A percentile compares a stretch with the other conserved stretches of the same genome.
phyloP scores from a whole-genome alignment of 2,797 vertebrate species.

The Semaprochilodus insignis region DNA sequence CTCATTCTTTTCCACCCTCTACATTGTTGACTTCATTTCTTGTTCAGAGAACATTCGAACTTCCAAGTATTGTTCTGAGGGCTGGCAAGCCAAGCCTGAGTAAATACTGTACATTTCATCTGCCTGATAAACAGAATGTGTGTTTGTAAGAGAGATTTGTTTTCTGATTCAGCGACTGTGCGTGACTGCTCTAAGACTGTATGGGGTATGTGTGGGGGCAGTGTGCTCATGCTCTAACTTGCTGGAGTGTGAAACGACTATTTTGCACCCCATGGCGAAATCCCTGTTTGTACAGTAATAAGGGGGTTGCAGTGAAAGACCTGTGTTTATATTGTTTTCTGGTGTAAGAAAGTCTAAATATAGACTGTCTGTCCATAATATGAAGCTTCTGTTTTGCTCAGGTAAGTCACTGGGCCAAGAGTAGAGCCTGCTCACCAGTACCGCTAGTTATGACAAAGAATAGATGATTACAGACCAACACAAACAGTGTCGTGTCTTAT shows the following conservation, averaged over 20 bases:
- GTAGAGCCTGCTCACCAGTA: conserved; percentile 14
- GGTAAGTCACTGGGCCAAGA: background rate
- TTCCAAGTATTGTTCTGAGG: conserved; percentile 42
- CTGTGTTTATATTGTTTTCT: conserved; percentile 56
- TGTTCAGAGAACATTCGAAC: conserved; percentile 22
- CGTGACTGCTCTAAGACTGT: background rate
- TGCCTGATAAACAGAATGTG: conserved; percentile 19
- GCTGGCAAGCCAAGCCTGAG: background rate
- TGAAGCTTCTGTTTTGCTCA: conserved; percentile 20
- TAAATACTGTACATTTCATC: conserved; percentile 24
- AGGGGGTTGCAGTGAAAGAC: conserved; percentile 43
- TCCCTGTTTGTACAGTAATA: conserved; percentile 54
- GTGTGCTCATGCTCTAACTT: conserved; percentile 38
- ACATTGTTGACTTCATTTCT: conserved; percentile 20
- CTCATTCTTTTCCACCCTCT: background rate
- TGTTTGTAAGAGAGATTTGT: conserved; percentile 10
- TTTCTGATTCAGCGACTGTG: conserved; percentile 1
- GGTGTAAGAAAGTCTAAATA: conserved; percentile 39
- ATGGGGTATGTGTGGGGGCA: conserved; percentile 16
- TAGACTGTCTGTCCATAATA: conserved; percentile 25
- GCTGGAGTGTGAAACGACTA: conserved; percentile 34
- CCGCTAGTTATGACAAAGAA: background rate
- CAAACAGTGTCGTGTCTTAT: background rate
- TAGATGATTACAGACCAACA: background rate
- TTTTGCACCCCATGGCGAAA: conserved; percentile 50